A percentile compares a stretch with the other conserved stretches of the same genome.
Conservation (phyloP, 2,113 vertebrate species). For the Aspiorhynchus laticeps region DNA sequence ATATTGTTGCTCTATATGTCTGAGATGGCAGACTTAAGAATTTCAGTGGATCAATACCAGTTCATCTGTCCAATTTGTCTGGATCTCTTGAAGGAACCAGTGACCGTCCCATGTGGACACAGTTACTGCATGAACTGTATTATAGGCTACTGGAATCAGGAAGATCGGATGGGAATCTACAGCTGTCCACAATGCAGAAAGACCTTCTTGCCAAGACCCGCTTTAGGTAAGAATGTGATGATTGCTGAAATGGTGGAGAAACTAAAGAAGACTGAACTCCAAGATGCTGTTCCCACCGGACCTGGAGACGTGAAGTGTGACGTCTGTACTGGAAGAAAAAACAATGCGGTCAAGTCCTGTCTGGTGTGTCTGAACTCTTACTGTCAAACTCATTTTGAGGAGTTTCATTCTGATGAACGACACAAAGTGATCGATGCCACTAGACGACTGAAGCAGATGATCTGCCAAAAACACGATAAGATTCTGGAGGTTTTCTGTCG, state of each 20-base stretch:
- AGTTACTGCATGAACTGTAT: neutral
- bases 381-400: neutral
- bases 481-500: neutral
- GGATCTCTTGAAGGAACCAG: neutral
- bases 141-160: neutral
- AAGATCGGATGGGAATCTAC: neutral
- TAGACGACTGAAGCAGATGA: neutral
- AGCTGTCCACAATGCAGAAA: neutral
- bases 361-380: constrained; percentile 4
- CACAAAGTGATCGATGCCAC: neutral
- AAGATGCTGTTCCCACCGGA: neutral
- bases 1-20: neutral
- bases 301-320: neutral
- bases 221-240: neutral
- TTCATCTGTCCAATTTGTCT: neutral
- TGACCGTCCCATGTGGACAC: neutral
- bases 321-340: neutral
- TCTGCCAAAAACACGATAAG: neutral
- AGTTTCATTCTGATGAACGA: neutral
- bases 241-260: neutral
- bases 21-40: neutral
- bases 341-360: neutral
- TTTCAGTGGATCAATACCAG: neutral
- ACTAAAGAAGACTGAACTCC: neutral
- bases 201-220: neutral